phyloP scores from a whole-genome alignment of 92 coral and sea anemone species.

The Zoanthus sansibaricus region DNA sequence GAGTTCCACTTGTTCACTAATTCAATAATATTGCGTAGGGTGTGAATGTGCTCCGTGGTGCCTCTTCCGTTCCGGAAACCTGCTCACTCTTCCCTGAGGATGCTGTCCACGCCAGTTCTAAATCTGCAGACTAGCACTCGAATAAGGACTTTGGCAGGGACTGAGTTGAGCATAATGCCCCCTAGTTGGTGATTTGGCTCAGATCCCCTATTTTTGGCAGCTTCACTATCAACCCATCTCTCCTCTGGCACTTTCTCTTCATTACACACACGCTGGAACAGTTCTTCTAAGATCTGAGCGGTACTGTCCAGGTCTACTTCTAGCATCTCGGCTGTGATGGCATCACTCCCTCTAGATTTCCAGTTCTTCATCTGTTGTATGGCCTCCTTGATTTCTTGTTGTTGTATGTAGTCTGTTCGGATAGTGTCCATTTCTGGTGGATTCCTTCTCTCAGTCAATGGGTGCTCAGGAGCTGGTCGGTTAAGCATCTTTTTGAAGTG shows the following conservation, averaged over 20 bases:
- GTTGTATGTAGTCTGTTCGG: slow-evolving; percentile 3
- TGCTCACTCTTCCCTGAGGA: too few species aligned
- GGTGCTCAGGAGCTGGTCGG: slow-evolving; percentile 13
- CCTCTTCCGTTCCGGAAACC: too few species aligned
- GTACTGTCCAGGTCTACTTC: slow-evolving; percentile 2
- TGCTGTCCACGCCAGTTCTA: too few species aligned
- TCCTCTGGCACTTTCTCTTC: slow-evolving; percentile 23
- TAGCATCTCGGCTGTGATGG: slow-evolving; percentile 11
- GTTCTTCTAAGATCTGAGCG: neutral
- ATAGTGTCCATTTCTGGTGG: slow-evolving; percentile 17
- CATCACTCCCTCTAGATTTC: neutral
- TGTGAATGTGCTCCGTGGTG: neutral
- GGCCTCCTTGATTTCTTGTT: slow-evolving; percentile 13
- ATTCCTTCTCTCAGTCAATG: slow-evolving; percentile 4
- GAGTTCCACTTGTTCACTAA: too few species aligned
- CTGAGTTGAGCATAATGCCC: neutral
- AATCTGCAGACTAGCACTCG: neutral
- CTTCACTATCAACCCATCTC: neutral
- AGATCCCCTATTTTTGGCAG: neutral
- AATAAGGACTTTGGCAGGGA: neutral
- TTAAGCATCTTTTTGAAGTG: slow-evolving; percentile 6
- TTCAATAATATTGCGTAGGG: too few species aligned
- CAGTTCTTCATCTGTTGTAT: neutral
- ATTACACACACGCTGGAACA: neutral
- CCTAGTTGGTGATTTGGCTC: slow-evolving; percentile 3